Evolutionary conservation across 2,113 vertebrate species (phyloP).

Genomic region (Tautogolabrus adspersus): DNA sequence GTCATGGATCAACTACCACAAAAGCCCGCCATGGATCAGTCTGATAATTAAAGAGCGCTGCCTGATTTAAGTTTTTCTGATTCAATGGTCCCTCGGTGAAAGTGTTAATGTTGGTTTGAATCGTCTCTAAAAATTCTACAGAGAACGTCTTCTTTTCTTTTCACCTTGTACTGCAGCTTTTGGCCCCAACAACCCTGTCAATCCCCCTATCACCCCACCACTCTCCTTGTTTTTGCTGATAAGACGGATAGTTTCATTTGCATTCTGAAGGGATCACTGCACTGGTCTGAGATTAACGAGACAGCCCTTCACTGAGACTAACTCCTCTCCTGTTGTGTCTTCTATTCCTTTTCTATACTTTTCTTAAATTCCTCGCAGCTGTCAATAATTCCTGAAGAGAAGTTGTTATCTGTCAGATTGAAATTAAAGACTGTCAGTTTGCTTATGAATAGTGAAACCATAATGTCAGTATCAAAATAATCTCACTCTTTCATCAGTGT

Average conservation of each 20-base stretch:
- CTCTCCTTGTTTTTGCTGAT: slow-evolving; percentile 34
- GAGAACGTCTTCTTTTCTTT: background rate
- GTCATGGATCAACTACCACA: too few relatives aligned
- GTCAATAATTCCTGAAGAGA: background rate
- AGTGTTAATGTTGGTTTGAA: background rate
- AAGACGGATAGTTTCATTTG: slow-evolving; percentile 71
- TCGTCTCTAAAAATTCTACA: background rate
- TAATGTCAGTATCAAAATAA: too few relatives aligned
- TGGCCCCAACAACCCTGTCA: slow-evolving; percentile 15
- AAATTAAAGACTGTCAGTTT: too few relatives aligned
- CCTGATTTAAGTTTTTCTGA: too few relatives aligned
- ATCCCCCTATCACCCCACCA: slow-evolving; percentile 35
- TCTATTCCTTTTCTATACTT: slow-evolving; percentile 1
- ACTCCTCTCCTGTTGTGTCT: slow-evolving; percentile 25
- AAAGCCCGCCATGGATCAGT: too few relatives aligned
- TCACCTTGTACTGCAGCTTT: slow-evolving; percentile 1
- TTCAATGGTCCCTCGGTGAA: too few relatives aligned
- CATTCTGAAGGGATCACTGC: slow-evolving; percentile 56
- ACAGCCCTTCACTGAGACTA: slow-evolving; percentile 62
- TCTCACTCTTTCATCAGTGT: background rate
- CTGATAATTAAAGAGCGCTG: too few relatives aligned
- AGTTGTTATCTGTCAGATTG: background rate
- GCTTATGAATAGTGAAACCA: too few relatives aligned
- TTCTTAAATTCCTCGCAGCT: background rate
- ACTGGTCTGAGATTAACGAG: slow-evolving; percentile 73